These are phyloP conservation scores for Siniperca scherzeri DNA, from an alignment of 2,797 vertebrate species.

Conservation along the genomic window DNA sequence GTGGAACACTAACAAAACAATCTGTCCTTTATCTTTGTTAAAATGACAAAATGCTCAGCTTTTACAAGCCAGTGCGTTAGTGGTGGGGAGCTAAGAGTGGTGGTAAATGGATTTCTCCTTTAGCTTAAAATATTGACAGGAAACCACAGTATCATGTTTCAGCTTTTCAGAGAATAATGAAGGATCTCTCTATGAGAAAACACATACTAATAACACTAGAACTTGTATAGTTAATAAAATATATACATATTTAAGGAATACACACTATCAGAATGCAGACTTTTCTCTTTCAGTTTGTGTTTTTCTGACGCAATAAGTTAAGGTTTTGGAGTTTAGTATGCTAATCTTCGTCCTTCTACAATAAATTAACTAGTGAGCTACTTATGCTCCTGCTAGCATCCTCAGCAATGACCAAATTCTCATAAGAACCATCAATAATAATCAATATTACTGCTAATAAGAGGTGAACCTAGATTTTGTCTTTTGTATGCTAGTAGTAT, in stretches of 20 bases:
- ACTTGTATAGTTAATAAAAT: neutral
- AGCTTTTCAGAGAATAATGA: constrained; percentile 4
- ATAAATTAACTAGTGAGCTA: neutral
- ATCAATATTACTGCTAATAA: neutral
- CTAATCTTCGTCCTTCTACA: neutral
- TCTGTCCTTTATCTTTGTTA: neutral
- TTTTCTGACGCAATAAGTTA: neutral
- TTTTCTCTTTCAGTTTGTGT: neutral
- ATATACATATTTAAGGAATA: neutral
- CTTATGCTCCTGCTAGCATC: neutral
- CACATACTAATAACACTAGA: neutral
- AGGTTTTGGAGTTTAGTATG: neutral
- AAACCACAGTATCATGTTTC: constrained; percentile 32
- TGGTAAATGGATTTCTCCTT: constrained; percentile 22
- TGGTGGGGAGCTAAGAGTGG: neutral
- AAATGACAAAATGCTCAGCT: constrained; percentile 26
- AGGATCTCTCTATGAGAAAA: neutral
- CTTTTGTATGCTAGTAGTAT: neutral
- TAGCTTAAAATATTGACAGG: neutral
- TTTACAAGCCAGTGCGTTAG: neutral
- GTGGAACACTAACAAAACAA: constrained; percentile 8
- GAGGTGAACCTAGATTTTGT: neutral
- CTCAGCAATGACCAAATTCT: neutral
- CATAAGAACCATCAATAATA: neutral
- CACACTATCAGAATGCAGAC: neutral